Percentiles rank a stretch among this genome's conserved stretches.
Evolutionary conservation across 2,113 vertebrate species (phyloP).

Genomic region (Peucedramus taeniatus): DNA sequence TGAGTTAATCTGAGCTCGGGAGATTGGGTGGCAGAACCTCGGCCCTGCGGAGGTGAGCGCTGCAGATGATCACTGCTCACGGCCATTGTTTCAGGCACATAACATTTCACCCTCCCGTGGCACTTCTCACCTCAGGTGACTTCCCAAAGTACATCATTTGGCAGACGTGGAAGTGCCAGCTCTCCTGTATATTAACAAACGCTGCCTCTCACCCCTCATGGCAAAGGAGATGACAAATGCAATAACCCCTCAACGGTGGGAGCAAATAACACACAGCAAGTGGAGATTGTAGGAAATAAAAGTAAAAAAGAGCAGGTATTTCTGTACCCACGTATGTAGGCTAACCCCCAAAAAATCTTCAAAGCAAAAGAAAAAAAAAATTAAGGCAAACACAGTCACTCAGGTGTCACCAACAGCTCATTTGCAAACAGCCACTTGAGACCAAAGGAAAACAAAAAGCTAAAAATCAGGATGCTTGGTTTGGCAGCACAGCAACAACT

Average conservation of each 20-base stretch:
- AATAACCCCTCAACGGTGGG: background rate
- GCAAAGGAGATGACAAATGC: background rate
- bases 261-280: background rate
- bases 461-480: background rate
- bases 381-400: background rate
- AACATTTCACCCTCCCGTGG: background rate
- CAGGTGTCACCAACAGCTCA: background rate
- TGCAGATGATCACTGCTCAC: background rate
- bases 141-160: constrained; percentile 7
- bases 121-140: constrained; percentile 8
- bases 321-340: fast-evolving
- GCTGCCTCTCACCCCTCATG: background rate
- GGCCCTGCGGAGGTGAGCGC: background rate
- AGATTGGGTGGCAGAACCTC: background rate
- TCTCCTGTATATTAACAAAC: background rate
- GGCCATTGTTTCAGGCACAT: background rate
- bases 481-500: background rate
- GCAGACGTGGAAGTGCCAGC: background rate
- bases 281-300: background rate
- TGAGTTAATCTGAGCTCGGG: background rate
- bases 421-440: background rate
- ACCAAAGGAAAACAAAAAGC: background rate
- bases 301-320: fast-evolving
- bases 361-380: background rate
- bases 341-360: background rate